Conservation (phyloP, 2,888 invertebrate species). For the Pheosia tremula region DNA sequence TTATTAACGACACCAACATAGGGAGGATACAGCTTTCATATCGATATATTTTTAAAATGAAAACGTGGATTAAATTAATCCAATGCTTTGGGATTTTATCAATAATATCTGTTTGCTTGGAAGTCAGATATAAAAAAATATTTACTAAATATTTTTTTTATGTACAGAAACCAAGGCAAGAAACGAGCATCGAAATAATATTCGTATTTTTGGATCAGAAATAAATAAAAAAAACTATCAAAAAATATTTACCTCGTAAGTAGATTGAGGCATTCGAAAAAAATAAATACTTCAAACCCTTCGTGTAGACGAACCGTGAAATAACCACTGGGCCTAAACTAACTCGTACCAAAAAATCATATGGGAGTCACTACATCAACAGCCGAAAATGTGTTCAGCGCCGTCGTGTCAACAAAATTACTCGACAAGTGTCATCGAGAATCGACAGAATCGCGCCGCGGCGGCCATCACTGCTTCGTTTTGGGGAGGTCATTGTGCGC, state of each 20-base stretch:
- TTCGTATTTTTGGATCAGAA: too few relatives aligned
- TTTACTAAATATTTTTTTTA: too few relatives aligned
- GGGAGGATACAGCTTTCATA: neutral
- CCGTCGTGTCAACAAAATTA: slow-evolving; percentile 50
- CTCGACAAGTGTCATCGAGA: slow-evolving; percentile 56
- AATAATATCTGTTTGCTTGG: too few relatives aligned
- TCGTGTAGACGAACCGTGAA: slow-evolving; percentile 7
- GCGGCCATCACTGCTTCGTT: slow-evolving; percentile 58
- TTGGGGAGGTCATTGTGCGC: slow-evolving; percentile 79
- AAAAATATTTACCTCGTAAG: slow-evolving; percentile 8
- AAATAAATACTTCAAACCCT: slow-evolving; percentile 11
- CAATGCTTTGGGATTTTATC: too few relatives aligned
- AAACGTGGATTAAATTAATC: too few relatives aligned
- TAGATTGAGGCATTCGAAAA: slow-evolving; percentile 13
- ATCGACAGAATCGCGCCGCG: slow-evolving; percentile 40
- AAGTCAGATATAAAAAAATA: too few relatives aligned
- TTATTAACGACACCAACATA: neutral
- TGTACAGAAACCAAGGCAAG: too few relatives aligned
- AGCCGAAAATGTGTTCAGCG: slow-evolving; percentile 34
- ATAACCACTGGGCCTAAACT: slow-evolving; percentile 37
- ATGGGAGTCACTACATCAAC: slow-evolving; percentile 35
- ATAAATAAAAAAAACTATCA: too few relatives aligned
- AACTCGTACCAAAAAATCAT: slow-evolving; percentile 35
- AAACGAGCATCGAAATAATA: too few relatives aligned
- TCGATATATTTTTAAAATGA: neutral